phyloP scores from a whole-genome alignment of 2,797 vertebrate genomes.

The Tamandua tetradactyla region DNA sequence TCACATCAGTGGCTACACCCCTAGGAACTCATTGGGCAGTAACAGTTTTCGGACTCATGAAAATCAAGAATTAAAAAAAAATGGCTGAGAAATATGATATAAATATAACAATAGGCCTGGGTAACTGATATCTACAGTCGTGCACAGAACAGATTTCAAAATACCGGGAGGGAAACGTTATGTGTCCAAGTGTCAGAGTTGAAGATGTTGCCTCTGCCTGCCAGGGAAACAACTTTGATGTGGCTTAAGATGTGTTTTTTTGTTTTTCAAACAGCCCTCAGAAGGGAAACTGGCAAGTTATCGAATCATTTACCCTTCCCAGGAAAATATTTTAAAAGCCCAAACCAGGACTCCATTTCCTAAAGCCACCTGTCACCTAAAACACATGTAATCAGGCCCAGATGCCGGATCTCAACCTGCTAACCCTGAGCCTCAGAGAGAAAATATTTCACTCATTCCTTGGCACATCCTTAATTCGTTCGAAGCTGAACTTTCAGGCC shows the following conservation, averaged over 20 bases:
- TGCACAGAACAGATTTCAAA: slow-evolving; percentile 16
- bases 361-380: slow-evolving; percentile 88
- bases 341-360: slow-evolving; percentile 83
- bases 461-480: slow-evolving; percentile 94
- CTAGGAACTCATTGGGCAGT: slow-evolving; percentile 61
- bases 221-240: slow-evolving; percentile 80
- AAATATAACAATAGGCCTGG: slow-evolving; percentile 2
- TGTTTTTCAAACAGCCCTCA: slow-evolving; percentile 79
- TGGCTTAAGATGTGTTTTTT: slow-evolving; percentile 79
- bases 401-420: slow-evolving; percentile 92
- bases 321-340: slow-evolving; percentile 86
- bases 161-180: slow-evolving; percentile 50
- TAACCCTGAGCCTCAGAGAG: slow-evolving; percentile 88
- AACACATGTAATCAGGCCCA: slow-evolving; percentile 92
- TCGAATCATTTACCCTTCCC: slow-evolving; percentile 82
- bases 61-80: slow-evolving; percentile 63
- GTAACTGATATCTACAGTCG: slow-evolving; percentile 29
- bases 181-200: slow-evolving; percentile 56
- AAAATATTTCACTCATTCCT: slow-evolving; percentile 88
- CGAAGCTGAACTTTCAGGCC: slow-evolving; percentile 86
- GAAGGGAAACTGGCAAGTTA: slow-evolving; percentile 75
- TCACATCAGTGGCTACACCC: slow-evolving; percentile 68
- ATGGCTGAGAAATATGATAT: slow-evolving; percentile 42
- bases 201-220: slow-evolving; percentile 76
- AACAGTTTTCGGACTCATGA: slow-evolving; percentile 60